Evolutionary conservation across 2,797 vertebrate species (phyloP).

Genomic region (Phrynocephalus vlangalii): DNA sequence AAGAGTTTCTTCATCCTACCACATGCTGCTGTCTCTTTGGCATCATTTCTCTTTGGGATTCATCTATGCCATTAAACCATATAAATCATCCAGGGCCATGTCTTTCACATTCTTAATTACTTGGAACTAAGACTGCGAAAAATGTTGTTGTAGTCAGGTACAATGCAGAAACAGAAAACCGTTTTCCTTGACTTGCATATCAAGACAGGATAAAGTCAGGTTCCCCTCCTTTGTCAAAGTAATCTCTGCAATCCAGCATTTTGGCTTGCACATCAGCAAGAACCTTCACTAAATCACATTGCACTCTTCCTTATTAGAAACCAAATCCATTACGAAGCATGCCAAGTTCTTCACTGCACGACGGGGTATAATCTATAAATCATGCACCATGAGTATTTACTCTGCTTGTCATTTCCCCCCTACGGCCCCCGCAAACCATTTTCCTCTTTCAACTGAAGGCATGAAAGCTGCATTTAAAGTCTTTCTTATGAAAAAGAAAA

Average conservation of each 20-base stretch:
- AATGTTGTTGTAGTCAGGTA: neutral
- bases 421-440: neutral
- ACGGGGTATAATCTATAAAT: conserved; percentile 33
- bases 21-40: neutral
- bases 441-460: neutral
- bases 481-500: neutral
- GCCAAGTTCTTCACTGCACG: neutral
- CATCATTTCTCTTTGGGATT: neutral
- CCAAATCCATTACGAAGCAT: conserved; percentile 16
- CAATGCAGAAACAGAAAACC: neutral
- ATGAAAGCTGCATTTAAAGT: conserved; percentile 6
- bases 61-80: neutral
- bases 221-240: neutral
- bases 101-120: conserved; percentile 16
- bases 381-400: conserved; percentile 25
- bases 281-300: neutral
- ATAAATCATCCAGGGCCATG: neutral
- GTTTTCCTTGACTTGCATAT: conserved; percentile 9
- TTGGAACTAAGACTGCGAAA: neutral
- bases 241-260: conserved; percentile 18
- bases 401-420: neutral
- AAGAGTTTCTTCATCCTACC: neutral
- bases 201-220: neutral
- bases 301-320: neutral
- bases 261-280: neutral